These are phyloP conservation scores for Chalcosyrphus nemorum DNA, from an alignment of 2,888 invertebrate species.

Conservation along the genomic window DNA sequence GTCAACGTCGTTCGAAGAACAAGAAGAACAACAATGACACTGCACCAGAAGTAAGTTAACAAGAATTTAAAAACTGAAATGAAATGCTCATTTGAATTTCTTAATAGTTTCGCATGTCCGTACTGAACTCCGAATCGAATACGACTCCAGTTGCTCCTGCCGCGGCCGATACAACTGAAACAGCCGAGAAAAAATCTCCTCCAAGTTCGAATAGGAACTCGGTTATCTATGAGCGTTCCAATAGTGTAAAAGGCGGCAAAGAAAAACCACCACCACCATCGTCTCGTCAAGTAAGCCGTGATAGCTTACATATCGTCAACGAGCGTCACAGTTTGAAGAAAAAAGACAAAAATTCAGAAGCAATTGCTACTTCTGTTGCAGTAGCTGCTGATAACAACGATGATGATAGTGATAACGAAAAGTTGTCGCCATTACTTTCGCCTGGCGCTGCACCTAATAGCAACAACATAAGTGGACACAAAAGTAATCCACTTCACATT, in stretches of 20 bases:
- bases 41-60: conserved; percentile 46
- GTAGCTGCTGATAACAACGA: conserved; percentile 76
- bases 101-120: conserved; percentile 88
- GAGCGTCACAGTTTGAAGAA: conserved; percentile 82
- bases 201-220: conserved; percentile 76
- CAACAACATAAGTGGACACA: conserved; percentile 46
- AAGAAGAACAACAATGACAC: conserved; percentile 79
- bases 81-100: neutral
- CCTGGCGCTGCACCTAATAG: conserved; percentile 66
- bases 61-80: neutral
- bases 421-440: conserved; percentile 88
- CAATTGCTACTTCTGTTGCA: conserved; percentile 55
- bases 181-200: conserved; percentile 79
- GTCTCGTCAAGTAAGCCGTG: conserved; percentile 82
- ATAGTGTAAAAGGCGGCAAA: conserved; percentile 68
- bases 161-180: conserved; percentile 76
- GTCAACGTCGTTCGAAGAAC: conserved; percentile 78
- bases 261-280: conserved; percentile 77
- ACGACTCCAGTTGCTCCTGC: conserved; percentile 83
- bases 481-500: conserved; percentile 79
- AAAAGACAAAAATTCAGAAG: conserved; percentile 71
- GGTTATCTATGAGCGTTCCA: conserved; percentile 59
- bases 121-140: conserved; percentile 84
- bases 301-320: conserved; percentile 85
- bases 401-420: conserved; percentile 92